These are phyloP conservation scores for Gallinago stenura DNA, from an alignment of 2,797 vertebrate species.

Conservation along the genomic window DNA sequence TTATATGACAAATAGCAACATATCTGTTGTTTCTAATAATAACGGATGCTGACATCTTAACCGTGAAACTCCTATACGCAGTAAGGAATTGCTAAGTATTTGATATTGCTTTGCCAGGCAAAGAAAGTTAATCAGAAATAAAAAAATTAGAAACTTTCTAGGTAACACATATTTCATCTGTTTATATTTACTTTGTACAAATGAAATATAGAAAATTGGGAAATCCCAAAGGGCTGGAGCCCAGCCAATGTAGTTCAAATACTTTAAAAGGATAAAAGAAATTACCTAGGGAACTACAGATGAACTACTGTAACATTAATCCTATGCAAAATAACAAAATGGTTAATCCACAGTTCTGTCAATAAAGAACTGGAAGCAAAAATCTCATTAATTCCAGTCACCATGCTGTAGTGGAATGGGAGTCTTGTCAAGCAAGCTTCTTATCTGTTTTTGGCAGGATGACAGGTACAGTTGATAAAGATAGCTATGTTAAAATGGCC, in stretches of 20 bases:
- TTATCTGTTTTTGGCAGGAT: not conserved
- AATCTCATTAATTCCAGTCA: not conserved
- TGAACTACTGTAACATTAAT: not conserved
- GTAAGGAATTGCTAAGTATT: not conserved
- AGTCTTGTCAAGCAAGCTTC: not conserved
- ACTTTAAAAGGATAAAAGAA: not conserved
- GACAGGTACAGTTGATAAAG: not conserved
- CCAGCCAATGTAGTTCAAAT: not conserved
- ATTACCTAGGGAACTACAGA: not conserved
- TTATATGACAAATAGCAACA: not conserved
- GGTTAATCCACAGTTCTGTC: not conserved
- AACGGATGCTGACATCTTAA: not conserved
- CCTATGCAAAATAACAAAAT: not conserved
- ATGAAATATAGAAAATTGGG: not conserved
- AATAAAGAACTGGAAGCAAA: constrained; percentile 2
- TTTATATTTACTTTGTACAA: not conserved
- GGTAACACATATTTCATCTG: not conserved
- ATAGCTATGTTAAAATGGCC: not conserved
- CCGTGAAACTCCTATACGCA: not conserved
- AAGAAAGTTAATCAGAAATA: not conserved
- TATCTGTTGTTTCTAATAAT: not conserved
- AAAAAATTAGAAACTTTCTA: not conserved
- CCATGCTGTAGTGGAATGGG: not conserved
- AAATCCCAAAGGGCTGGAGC: not conserved
- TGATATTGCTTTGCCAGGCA: not conserved